phyloP scores from a whole-genome alignment of 2,113 vertebrate genomes.

The Eublepharis macularius region DNA sequence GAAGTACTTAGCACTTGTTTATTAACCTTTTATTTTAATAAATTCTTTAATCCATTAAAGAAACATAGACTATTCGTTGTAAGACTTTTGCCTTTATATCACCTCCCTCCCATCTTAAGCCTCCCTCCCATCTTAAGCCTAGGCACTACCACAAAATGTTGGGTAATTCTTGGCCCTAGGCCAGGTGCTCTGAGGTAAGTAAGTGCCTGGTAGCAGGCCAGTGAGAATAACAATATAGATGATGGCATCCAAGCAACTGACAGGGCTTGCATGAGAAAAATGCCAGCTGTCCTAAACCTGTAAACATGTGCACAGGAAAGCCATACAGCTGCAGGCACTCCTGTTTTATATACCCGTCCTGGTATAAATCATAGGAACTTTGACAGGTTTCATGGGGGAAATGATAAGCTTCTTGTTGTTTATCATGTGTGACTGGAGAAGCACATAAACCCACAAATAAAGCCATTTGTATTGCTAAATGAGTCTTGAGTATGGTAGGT shows the following conservation, averaged over 20 bases:
- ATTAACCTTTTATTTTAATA: no score
- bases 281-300: background rate
- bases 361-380: background rate
- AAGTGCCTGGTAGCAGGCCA: background rate
- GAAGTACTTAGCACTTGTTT: no score
- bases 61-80: background rate
- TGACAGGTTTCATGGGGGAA: constrained; percentile 9
- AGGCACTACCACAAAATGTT: background rate
- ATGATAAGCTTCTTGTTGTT: constrained; percentile 21
- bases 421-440: constrained; percentile 31
- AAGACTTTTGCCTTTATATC: background rate
- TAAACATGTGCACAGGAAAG: constrained; percentile 22
- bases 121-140: background rate
- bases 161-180: background rate
- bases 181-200: background rate
- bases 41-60: no score
- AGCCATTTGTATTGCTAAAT: constrained; percentile 54
- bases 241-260: background rate
- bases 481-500: constrained; percentile 40
- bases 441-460: constrained; percentile 41
- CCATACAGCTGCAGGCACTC: background rate
- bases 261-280: background rate
- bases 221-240: background rate
- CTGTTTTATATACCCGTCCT: constrained; percentile 10
- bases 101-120: no score